These are phyloP conservation scores for Bufo bufo DNA, from an alignment of 2,113 vertebrate genomes.

Conservation along the genomic window DNA sequence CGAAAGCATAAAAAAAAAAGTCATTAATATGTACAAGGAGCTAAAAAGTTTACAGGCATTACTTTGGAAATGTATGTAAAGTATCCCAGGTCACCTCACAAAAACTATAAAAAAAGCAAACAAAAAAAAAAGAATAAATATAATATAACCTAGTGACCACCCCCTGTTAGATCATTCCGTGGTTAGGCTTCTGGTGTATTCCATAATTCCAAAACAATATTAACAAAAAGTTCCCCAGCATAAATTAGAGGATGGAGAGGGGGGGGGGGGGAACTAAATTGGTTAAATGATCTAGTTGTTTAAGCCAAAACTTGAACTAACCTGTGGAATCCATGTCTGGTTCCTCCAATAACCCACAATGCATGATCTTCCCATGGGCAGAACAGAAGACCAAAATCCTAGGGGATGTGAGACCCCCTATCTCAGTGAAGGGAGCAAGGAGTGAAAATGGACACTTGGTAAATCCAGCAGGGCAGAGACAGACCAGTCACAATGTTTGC, in stretches of 20 bases:
- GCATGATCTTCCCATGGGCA: slow-evolving; percentile 98
- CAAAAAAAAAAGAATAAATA: neutral
- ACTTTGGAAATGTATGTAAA: neutral
- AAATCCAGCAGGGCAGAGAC: slow-evolving; percentile 94
- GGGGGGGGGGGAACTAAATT: neutral
- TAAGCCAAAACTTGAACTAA: slow-evolving; percentile 74
- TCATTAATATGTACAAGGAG: neutral
- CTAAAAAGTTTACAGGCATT: neutral
- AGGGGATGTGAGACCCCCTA: slow-evolving; percentile 71
- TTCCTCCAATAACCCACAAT: slow-evolving; percentile 98
- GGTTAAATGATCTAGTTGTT: neutral
- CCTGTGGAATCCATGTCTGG: slow-evolving; percentile 99
- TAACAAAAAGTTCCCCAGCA: neutral
- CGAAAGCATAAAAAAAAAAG: neutral
- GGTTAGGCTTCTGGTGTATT: neutral
- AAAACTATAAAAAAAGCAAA: neutral
- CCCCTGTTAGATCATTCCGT: neutral
- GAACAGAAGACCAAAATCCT: slow-evolving; percentile 81
- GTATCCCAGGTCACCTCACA: neutral
- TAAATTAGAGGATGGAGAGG: neutral
- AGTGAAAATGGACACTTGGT: slow-evolving; percentile 70
- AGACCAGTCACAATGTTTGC: slow-evolving; percentile 99
- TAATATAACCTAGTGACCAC: neutral
- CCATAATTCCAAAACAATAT: neutral
- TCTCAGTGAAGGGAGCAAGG: slow-evolving; percentile 67